phyloP scores from a whole-genome alignment of 1,140 invertebrate genomes.

The Drosophila micromelanica region DNA sequence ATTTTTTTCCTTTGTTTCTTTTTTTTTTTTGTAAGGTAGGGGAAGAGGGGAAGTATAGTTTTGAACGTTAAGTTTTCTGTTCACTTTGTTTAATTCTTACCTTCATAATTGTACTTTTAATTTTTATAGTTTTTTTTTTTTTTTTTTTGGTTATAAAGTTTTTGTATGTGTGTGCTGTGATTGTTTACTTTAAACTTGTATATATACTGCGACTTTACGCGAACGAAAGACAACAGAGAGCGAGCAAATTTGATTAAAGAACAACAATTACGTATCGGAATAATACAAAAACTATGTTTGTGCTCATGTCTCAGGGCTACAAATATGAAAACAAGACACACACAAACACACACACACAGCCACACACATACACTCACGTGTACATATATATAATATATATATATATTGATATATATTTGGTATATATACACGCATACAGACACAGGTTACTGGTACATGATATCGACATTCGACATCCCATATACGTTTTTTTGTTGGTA shows the following conservation, averaged over 20 bases:
- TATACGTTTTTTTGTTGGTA: slow-evolving; percentile 39
- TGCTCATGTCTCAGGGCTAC: slow-evolving; percentile 23
- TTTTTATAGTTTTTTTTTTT: slow-evolving; percentile 37
- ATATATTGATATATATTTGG: slow-evolving; percentile 7
- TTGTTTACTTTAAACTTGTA: slow-evolving; percentile 25
- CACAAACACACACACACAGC: slow-evolving; percentile 51
- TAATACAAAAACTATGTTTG: slow-evolving; percentile 46
- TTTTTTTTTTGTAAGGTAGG: slow-evolving; percentile 17
- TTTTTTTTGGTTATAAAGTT: slow-evolving; percentile 28
- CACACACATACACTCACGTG: slow-evolving; percentile 51
- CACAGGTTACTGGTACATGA: slow-evolving; percentile 20
- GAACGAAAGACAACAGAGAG: slow-evolving; percentile 55
- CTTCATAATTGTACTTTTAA: slow-evolving; percentile 67
- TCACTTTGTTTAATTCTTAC: slow-evolving; percentile 73
- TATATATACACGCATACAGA: slow-evolving; percentile 25
- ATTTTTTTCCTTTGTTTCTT: slow-evolving; percentile 14
- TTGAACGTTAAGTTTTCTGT: slow-evolving; percentile 60
- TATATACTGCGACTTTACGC: slow-evolving; percentile 50
- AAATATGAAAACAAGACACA: slow-evolving; percentile 35
- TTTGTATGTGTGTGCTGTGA: slow-evolving; percentile 37
- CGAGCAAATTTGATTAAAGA: slow-evolving; percentile 30
- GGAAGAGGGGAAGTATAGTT: slow-evolving; percentile 30
- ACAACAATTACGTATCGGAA: slow-evolving; percentile 36
- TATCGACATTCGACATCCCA: slow-evolving; percentile 25
- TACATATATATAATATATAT: slow-evolving; percentile 7